Base-by-base conservation (phyloP, 1,140 invertebrate genomes). In the Dendroctonus valens region DNA sequence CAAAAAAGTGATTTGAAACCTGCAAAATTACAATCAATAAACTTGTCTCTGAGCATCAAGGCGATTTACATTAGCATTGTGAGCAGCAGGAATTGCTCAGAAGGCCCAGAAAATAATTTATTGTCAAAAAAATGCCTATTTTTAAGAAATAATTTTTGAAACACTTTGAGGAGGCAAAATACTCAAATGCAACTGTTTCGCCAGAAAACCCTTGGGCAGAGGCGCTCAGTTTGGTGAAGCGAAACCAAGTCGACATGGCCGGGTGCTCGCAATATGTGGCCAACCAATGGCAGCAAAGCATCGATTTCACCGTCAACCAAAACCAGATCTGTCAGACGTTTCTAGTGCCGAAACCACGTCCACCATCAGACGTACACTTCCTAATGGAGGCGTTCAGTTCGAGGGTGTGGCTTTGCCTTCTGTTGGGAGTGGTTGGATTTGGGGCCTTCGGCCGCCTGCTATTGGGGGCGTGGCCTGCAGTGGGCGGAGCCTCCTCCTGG, bases 211-310 rank as follows among this genome's bases (percentile, higher is more conserved):
- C 59, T 9, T 68, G 66, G 66, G 6, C 3, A 9, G 7, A 62
- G 6, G 44, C 51, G 8, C 8, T 57, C 5, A 26, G 46, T 11
- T 40, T 49, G 37, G 53, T 68, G 3, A 59, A 68, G 37, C 8
- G 3, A 8, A 12, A 44, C 6, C 14, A 39, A 38, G 12, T 37
- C 3, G 59, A 61, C 39, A 41, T 68, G 38, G 66, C 48, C 2
- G 66, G 52, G 0, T 68, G 66, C 40, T 62, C 59, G 5, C 66
- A 68, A 11, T 68, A 39, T 26, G 37, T 60, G 2, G 40, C 14
- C 9, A 68, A 62, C 44, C n/a, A 26, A 6, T n/a, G 40, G 26
- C 40, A 41, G 2, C 48, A 41, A 0, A 39, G 50, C 7, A 6
- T 68, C n/a, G 66, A 64, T 12, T 63, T 62, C 15, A 58, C 37